These are phyloP conservation scores for Leuctra nigra DNA, from an alignment of 2,888 invertebrate genomes.

Conservation along the genomic window DNA sequence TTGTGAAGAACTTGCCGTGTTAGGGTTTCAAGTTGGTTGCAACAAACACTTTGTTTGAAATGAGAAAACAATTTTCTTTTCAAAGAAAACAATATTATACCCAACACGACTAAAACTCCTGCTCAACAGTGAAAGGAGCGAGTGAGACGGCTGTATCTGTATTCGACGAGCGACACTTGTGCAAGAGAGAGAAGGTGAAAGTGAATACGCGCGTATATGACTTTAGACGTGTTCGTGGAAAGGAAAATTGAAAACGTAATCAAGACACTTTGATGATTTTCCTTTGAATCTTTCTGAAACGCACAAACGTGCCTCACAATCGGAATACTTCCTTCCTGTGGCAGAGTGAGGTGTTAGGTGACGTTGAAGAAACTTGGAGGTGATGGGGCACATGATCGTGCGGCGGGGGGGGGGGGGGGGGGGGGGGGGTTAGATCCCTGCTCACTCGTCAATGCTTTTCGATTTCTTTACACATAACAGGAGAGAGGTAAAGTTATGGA, in stretches of 20 bases:
- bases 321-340: conserved; percentile 14
- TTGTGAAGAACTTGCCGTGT: no score
- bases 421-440: background rate
- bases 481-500: no score
- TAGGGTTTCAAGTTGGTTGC: no score
- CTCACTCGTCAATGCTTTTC: no score
- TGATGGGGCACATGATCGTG: background rate
- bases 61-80: conserved; percentile 5
- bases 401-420: background rate
- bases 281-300: conserved; percentile 20
- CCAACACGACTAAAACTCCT: background rate
- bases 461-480: no score
- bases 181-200: background rate
- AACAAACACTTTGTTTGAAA: conserved; percentile 6
- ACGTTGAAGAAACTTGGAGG: background rate
- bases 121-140: conserved; percentile 18
- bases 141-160: background rate
- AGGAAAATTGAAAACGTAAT: conserved; percentile 20
- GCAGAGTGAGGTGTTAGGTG: background rate
- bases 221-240: background rate
- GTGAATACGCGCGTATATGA: background rate
- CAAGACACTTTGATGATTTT: conserved; percentile 21
- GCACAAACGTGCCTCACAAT: conserved; percentile 15
- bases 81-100: conserved; percentile 1
- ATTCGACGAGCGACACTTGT: conserved; percentile 1